Evolutionary conservation across 2,888 invertebrate genomes (phyloP), one percentile per base, ranked within the genome.

Genomic region (Pinctada fucata): DNA sequence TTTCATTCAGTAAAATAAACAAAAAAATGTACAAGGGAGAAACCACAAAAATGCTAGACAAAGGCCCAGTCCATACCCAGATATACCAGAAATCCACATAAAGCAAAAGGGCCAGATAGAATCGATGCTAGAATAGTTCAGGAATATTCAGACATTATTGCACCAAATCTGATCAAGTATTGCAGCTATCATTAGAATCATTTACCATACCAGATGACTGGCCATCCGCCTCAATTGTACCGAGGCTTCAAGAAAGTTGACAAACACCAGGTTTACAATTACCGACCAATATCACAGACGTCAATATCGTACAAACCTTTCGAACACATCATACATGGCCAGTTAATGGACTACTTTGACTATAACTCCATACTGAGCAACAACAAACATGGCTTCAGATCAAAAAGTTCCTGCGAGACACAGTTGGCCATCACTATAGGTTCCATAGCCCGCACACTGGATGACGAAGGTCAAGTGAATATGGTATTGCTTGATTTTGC

Each of bases 361-460:
- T 13, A 58, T 8, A 8, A 58, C 13, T 13, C 58, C 58, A 58
- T 58, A 10, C 58, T 58, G 10, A 58, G 58, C 58, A 13, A 58
- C 58, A 58, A 58, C 58, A 8, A 58, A 13, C 58, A 58, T 58
- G 58, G 58, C 58, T 58, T 58, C 58, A 58, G 58, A 58, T 58
- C 58, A 31, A 31, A 31, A 31, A 31, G 31, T 31, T 31, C 31
- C 31, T 31, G 31, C 31, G 31, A 31, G 31, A 31, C 31, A 31
- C 31, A 31, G 31, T 31, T 31, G 31, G 31, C 31, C 31, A 31
- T 31, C 31, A 31, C 31, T 31, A 31, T 31, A 31, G 31, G 31
- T 31, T 31, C 10, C 13, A 58, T 58, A 8, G 58, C 58, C 58
- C 13, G 58, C 8, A 58, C 8, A 58, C 58, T 58, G 8, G 58